Conservation (phyloP, 2,113 vertebrate species). For the Pedetes capensis region DNA sequence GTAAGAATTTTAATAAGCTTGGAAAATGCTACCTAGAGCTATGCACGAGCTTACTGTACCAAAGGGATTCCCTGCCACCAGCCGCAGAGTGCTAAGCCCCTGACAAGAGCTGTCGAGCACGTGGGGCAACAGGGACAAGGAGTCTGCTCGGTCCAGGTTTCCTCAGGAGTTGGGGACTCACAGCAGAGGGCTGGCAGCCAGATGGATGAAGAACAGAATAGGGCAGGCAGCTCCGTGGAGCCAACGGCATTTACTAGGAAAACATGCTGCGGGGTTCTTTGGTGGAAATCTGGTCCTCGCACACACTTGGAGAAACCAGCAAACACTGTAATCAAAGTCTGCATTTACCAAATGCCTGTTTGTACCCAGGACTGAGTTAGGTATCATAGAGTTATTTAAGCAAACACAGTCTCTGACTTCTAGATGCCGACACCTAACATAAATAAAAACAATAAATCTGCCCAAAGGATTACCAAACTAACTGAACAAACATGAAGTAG, state of each 20-base stretch:
- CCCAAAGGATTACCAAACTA: constrained; percentile 64
- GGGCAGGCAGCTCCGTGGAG: constrained; percentile 30
- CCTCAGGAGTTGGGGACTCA: constrained; percentile 43
- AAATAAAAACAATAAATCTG: constrained; percentile 76
- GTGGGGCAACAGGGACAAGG: not conserved
- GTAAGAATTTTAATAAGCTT: constrained; percentile 79
- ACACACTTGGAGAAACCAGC: constrained; percentile 48
- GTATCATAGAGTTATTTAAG: constrained; percentile 57
- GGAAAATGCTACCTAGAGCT: constrained; percentile 74
- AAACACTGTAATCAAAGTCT: constrained; percentile 58
- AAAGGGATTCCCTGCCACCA: constrained; percentile 61
- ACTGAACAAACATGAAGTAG: constrained; percentile 59
- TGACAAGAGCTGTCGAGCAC: constrained; percentile 49
- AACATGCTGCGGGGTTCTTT: not conserved
- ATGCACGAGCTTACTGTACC: constrained; percentile 66
- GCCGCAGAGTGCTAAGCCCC: constrained; percentile 59
- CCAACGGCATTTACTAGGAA: constrained; percentile 52
- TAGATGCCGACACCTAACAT: constrained; percentile 63
- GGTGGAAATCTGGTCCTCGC: constrained; percentile 46
- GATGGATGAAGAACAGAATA: constrained; percentile 55
- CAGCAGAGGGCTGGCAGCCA: constrained; percentile 54
- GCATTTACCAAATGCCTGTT: constrained; percentile 48
- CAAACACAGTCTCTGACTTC: constrained; percentile 59
- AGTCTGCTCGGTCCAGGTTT: constrained; percentile 29
- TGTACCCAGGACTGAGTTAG: constrained; percentile 36